phyloP scores from a whole-genome alignment of 2,113 vertebrate species.

The Synodontis membranacea region DNA sequence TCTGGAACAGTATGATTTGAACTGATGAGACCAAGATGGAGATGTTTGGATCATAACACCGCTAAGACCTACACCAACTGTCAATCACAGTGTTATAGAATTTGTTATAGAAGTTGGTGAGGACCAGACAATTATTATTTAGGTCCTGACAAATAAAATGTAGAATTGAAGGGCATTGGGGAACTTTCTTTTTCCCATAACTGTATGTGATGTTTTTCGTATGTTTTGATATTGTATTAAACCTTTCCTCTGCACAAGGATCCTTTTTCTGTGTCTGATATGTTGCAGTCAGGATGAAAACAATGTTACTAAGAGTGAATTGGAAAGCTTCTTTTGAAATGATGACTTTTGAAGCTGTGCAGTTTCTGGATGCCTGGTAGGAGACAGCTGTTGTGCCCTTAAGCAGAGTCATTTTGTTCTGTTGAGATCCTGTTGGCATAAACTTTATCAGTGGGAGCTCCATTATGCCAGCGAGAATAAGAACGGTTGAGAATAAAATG shows the following conservation, averaged over 20 bases:
- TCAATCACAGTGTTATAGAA: no score
- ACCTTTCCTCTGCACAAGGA: neutral
- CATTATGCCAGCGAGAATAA: conserved; percentile 29
- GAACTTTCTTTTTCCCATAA: neutral
- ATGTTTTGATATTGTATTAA: neutral
- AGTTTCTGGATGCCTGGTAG: conserved; percentile 40
- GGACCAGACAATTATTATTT: neutral
- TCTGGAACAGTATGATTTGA: neutral
- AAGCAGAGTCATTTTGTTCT: conserved; percentile 45
- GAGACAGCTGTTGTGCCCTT: conserved; percentile 49
- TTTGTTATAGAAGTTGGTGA: neutral
- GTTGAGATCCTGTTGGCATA: conserved; percentile 30
- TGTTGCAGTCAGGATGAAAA: neutral
- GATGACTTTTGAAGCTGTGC: conserved; percentile 22
- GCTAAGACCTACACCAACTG: no score
- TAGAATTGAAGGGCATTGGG: neutral
- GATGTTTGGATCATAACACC: neutral
- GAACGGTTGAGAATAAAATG: conserved; percentile 29
- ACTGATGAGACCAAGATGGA: neutral
- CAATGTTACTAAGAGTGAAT: neutral
- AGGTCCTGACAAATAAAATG: neutral
- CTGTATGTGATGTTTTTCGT: no score
- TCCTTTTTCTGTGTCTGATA: neutral
- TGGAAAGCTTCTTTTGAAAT: conserved; percentile 29
- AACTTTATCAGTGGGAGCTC: conserved; percentile 41